A percentile compares a stretch with the other conserved stretches of the same genome.
phyloP scores from a whole-genome alignment of 2,888 invertebrate species.

The Sipha maydis region DNA sequence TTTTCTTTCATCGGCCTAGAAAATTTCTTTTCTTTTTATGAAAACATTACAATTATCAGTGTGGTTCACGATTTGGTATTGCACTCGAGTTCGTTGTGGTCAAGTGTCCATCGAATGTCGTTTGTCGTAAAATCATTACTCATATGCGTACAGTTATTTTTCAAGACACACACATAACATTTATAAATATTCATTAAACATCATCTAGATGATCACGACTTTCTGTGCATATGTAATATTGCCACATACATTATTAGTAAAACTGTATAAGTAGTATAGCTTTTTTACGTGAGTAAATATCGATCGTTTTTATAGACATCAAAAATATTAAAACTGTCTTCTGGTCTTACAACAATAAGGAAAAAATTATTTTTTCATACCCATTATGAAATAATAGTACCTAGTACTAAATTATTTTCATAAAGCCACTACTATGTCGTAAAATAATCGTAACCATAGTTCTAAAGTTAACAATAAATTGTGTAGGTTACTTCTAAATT shows the following conservation, averaged over 20 bases:
- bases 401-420: too few species aligned
- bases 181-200: constrained; percentile 16
- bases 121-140: constrained; percentile 36
- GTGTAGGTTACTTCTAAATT: constrained; percentile 12
- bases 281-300: not conserved
- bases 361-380: not conserved
- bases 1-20: not conserved
- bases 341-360: not conserved
- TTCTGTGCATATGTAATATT: not conserved
- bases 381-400: not conserved
- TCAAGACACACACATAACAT: not conserved
- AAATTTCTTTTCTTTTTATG: constrained; percentile 1
- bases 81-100: constrained; percentile 11
- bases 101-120: constrained; percentile 40
- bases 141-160: not conserved
- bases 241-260: not conserved
- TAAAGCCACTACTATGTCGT: too few species aligned
- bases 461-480: not conserved
- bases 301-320: not conserved
- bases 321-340: not conserved
- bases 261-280: not conserved
- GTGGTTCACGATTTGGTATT: not conserved
- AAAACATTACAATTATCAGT: constrained; percentile 13
- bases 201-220: constrained; percentile 17
- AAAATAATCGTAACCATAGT: not conserved